Evolutionary conservation across 2,113 vertebrate genomes (phyloP), one percentile per base, ranked within the genome.

Genomic region (Atherinomorus stipes): DNA sequence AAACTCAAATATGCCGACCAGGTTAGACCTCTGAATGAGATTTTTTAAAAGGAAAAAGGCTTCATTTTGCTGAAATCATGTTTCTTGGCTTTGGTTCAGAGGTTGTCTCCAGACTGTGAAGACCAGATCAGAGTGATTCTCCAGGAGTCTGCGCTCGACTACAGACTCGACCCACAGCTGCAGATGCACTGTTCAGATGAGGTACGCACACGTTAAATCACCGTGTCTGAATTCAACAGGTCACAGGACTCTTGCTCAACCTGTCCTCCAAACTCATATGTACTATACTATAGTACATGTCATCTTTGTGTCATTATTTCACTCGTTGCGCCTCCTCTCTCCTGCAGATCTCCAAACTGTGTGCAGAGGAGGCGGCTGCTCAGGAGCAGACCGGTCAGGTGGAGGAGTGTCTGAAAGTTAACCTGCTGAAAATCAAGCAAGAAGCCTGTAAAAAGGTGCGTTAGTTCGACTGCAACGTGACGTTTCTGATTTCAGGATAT

Each of bases 381-480:
- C 98, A 99, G 87, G 98, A 99, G 75, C 98, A 99, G 89, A 98
- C 97, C 0, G 97, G 98, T 49, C 98, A 99, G 81, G 98, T 99
- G 18, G 98, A 99, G 57, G 98, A 99, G 73, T 99, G 98, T 86
- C 93, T 99, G 64, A 99, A 99, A 87, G 94, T 97, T 52, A 98
- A 99, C 85, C 90, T 99, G 77, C 95, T 98, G 50, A 98, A 98
- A 89, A 96, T 99, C 86, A 97, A 94, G 86, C 93, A 93, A 0
- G 95, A 98, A 2, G 85, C 87, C 86, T 99, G 98, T 78, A 99
- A 98, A 72, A 99, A 96, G 96, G 98, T 75, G n/a, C 12, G 0
- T 7, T 13, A 15, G 6, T 19, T 26, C 10, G 3, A 25, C 12
- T 16, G 6, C 12, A 22, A 31, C 15, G 34, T 25, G 12, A 31